Percentiles rank a stretch among this genome's conserved stretches.
phyloP scores from a whole-genome alignment of 1,140 invertebrate species.

The Drosophila littoralis region DNA sequence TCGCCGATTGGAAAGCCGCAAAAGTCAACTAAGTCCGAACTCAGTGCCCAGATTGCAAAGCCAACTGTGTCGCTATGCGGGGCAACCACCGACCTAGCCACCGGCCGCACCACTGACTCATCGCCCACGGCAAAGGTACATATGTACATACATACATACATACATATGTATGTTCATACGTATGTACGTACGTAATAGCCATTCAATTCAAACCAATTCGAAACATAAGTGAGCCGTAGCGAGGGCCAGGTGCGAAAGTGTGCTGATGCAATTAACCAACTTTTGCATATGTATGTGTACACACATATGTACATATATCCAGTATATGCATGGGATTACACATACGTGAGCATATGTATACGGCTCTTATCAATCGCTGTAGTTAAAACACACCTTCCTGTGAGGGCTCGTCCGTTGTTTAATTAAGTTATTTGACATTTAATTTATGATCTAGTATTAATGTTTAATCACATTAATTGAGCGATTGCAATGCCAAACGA shows the following conservation, averaged over 20 bases:
- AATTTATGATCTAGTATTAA: slow-evolving; percentile 50
- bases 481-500: slow-evolving; percentile 40
- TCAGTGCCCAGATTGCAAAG: slow-evolving; percentile 40
- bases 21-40: slow-evolving; percentile 21
- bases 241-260: not conserved
- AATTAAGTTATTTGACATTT: slow-evolving; percentile 71
- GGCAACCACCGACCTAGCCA: slow-evolving; percentile 44
- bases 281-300: not conserved
- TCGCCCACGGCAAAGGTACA: not conserved
- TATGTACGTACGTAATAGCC: not conserved
- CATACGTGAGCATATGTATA: not conserved
- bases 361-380: slow-evolving; percentile 28
- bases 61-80: slow-evolving; percentile 54
- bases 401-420: slow-evolving; percentile 46
- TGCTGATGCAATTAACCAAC: not conserved
- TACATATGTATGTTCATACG: not conserved
- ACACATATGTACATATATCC: not conserved
- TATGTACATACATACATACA: not conserved
- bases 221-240: not conserved
- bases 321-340: not conserved
- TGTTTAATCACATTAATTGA: slow-evolving; percentile 62
- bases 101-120: slow-evolving; percentile 26
- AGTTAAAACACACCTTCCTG: slow-evolving; percentile 21
- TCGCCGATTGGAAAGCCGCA: slow-evolving; percentile 33
- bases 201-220: not conserved